These are phyloP conservation scores for Eriosoma lanigerum DNA, from an alignment of 1,140 invertebrate genomes.

Conservation along the genomic window DNA sequence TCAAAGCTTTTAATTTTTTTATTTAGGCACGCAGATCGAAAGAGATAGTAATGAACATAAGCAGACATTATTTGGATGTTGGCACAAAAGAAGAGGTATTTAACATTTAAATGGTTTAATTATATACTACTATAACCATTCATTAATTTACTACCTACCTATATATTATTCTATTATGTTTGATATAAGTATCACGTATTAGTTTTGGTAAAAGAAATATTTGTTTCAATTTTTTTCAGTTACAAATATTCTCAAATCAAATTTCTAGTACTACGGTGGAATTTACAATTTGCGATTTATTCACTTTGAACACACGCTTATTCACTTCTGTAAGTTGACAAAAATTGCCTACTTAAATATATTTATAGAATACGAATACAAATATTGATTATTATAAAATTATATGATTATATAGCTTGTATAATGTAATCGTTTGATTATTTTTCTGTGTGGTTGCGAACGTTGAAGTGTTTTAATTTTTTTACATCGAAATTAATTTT, in stretches of 20 bases:
- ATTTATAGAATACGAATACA: too few relatives aligned
- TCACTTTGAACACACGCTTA: not conserved
- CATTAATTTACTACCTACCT: too few relatives aligned
- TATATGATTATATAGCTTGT: too few relatives aligned
- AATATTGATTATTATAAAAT: too few relatives aligned
- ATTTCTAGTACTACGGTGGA: not conserved
- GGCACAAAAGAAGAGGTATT: conserved; percentile 16
- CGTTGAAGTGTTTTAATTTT: too few relatives aligned
- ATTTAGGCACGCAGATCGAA: not conserved
- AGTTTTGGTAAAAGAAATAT: too few relatives aligned
- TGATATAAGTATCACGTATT: too few relatives aligned
- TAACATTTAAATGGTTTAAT: not conserved
- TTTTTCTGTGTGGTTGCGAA: too few relatives aligned
- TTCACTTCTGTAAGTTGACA: conserved; percentile 11
- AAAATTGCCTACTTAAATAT: too few relatives aligned
- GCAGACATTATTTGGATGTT: not conserved
- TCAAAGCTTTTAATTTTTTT: not conserved
- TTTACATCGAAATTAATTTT: too few relatives aligned
- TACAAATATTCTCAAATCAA: conserved; percentile 24
- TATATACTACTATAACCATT: not conserved
- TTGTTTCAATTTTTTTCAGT: not conserved
- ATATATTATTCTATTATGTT: too few relatives aligned
- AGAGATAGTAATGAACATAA: not conserved
- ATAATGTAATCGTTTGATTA: too few relatives aligned
- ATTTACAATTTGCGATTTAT: conserved; percentile 21